Base-by-base conservation (phyloP, 2,113 vertebrate species). In the Chitala chitala region DNA sequence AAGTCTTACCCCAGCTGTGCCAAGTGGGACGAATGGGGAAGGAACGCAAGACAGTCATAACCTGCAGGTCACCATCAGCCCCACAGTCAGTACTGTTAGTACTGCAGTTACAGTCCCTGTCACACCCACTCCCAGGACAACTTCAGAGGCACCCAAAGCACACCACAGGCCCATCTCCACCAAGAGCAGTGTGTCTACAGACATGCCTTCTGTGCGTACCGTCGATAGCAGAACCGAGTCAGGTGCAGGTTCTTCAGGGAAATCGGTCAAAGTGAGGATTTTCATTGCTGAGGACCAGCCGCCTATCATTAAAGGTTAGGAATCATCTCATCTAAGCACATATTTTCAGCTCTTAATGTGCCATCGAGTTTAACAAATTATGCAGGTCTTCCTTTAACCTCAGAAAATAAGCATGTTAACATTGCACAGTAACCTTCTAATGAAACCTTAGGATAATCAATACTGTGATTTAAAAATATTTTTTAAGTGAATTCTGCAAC, bases 201-300 rank as follows among this genome's bases (percentile, higher is more conserved):
- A 33, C 29, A 22, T 50, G 29, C 20, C 44, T 56, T 61, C 75
- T 48, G 20, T 50, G 48, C 71, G 82, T 24, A 3, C 69, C 26
- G 12, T 46, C 12, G 24, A 55, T 74, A 51, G 64, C 58, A 29
- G 56, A 22, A 6, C 24, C 71, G 44, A 20, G 71, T 13, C 50
- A 46, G 36, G 24, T 48, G n/a, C 10, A 13, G 24, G 29, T 69
- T 68, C 50, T 65, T 10, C 7, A 75, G 63, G 20, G 5, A 9
- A 36, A 46, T 26, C 36, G 51, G 50, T 44, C 8, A 59, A 20
- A 33, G 72, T 50, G 1, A 71, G 36, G 33, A 61, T 85, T 51
- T 90, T 84, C 80, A 80, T 91, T 0, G 79, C 85, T 8, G 82
- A 87, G 6, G 85, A 92, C 76, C 84, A 84, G 73, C 82, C 87